These are phyloP conservation scores for Drosophila mauritiana DNA, from an alignment of 1,140 invertebrate genomes.

Conservation along the genomic window DNA sequence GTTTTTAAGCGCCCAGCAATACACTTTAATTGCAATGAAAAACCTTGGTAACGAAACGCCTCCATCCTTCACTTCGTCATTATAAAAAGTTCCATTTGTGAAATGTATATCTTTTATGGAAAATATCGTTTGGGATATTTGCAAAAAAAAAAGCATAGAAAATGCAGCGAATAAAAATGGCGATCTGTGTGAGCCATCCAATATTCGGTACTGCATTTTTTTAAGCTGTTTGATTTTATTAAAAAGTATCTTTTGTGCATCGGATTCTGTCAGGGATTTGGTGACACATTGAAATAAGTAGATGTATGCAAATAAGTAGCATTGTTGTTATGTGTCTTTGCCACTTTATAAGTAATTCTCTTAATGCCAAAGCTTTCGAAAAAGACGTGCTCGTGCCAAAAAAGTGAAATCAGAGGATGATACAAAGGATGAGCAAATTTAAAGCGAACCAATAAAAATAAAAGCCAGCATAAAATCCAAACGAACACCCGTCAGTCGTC, in stretches of 20 bases:
- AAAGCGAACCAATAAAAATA: constrained; percentile 23
- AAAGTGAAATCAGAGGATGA: constrained; percentile 3
- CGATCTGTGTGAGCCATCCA: not conserved
- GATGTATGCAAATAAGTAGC: no score
- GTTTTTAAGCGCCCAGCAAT: constrained; percentile 4
- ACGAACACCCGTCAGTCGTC: constrained; percentile 26
- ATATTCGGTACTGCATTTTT: not conserved
- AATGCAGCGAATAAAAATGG: not conserved
- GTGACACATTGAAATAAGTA: no score
- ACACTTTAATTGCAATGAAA: constrained; percentile 13
- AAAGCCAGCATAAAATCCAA: constrained; percentile 31
- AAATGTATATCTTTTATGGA: not conserved
- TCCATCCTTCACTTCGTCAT: not conserved
- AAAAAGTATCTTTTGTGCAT: not conserved
- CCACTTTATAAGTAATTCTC: no score
- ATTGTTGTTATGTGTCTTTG: no score
- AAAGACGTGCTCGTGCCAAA: not conserved
- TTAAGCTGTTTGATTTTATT: not conserved
- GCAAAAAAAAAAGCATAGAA: not conserved
- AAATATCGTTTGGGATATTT: not conserved
- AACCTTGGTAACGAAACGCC: constrained; percentile 1
- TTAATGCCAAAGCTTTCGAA: not conserved
- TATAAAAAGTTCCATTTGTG: constrained; percentile 1
- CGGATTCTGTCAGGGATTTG: no score
- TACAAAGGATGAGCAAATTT: constrained; percentile 10